Evolutionary conservation across 2,113 vertebrate genomes (phyloP), one percentile per base, ranked within the genome.

Genomic region (Engraulis encrasicolus): DNA sequence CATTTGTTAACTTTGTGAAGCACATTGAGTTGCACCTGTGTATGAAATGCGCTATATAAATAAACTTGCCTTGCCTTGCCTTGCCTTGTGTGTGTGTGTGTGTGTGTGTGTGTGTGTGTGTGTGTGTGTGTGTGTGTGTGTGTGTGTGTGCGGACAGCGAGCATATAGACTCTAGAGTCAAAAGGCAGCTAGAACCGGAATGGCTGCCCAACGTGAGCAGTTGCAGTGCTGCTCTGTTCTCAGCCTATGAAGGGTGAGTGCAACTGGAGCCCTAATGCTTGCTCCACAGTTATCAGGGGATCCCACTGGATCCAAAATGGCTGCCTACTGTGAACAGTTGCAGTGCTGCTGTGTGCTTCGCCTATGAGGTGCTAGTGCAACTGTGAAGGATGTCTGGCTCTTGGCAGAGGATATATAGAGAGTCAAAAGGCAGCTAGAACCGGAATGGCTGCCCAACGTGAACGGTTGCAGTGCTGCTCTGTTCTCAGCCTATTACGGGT

Each of bases 321-420:
- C n/a, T n/a, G n/a, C n/a, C n/a, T n/a, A n/a, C n/a, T n/a, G n/a
- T n/a, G n/a, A n/a, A n/a, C n/a, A n/a, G n/a, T n/a, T n/a, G 58
- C 27, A 2, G 58, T 23, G n/a, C 58, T 66, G 27, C 58, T 66
- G 58, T n/a, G n/a, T n/a, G n/a, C n/a, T n/a, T n/a, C n/a, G n/a
- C n/a, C n/a, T n/a, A n/a, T n/a, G n/a, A 66, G 58, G 58, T 66
- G 58, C 27, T 20, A 66, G n/a, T 66, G 58, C 58, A 66, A 66
- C 58, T 66, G 58, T 66, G 58, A 27, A 12, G 58, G 27, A 27
- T 23, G n/a, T 20, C 58, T 66, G n/a, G n/a, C n/a, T n/a, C n/a
- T n/a, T n/a, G n/a, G n/a, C 58, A 66, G 1, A 7, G 58, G 19
- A 27, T 23, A 23, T 9, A 27, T 6, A 1, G 58, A 66, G 58